Conservation (phyloP, 1,140 invertebrate genomes). For the Camponotus floridanus region DNA sequence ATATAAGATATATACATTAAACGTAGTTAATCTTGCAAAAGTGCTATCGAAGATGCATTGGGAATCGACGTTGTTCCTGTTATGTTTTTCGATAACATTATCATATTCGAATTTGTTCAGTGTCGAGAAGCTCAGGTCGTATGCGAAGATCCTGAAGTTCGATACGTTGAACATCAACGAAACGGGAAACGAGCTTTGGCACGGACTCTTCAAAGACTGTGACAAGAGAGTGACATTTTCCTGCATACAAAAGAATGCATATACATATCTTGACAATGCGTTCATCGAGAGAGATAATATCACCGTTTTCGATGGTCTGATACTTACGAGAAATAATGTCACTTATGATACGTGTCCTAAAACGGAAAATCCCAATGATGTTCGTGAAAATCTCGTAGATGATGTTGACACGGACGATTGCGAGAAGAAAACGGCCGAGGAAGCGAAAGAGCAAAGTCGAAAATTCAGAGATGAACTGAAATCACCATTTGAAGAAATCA, state of each 20-base stretch:
- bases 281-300: conserved; percentile 89
- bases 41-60: conserved; percentile 73
- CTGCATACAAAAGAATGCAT: conserved; percentile 92
- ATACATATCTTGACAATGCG: conserved; percentile 89
- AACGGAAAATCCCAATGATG: conserved; percentile 79
- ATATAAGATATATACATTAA: conserved; percentile 22
- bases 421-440: conserved; percentile 78
- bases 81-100: conserved; percentile 65
- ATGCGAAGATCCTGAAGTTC: conserved; percentile 75
- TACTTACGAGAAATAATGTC: conserved; percentile 89
- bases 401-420: conserved; percentile 52
- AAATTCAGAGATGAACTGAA: conserved; percentile 79
- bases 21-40: not conserved
- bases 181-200: conserved; percentile 90
- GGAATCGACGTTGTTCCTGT: conserved; percentile 67
- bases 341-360: conserved; percentile 86
- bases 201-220: conserved; percentile 90
- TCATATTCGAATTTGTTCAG: conserved; percentile 75
- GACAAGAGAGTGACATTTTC: conserved; percentile 88
- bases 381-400: conserved; percentile 80
- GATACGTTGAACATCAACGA: conserved; percentile 71
- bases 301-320: conserved; percentile 90
- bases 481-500: conserved; percentile 90
- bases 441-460: conserved; percentile 73
- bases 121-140: conserved; percentile 75